Evolutionary conservation across 2,888 invertebrate genomes (phyloP), one percentile per base, ranked within the genome.

Genomic region (Meteorus colon): DNA sequence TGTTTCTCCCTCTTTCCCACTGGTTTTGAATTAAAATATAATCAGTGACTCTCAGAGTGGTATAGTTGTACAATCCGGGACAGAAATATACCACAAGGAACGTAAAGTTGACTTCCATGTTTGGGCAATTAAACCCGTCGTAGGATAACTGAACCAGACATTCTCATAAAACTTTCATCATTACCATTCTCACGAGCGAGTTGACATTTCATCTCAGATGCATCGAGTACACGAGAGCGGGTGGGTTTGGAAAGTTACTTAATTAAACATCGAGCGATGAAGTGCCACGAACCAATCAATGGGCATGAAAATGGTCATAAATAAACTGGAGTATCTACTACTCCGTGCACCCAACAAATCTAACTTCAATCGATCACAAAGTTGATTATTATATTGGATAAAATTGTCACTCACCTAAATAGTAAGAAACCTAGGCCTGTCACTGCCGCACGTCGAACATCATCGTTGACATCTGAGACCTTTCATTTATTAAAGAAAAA

Each of bases 391-490:
- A 63, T 4, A n/a, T 16, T 63, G 10, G n/a, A 63, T 31, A 63
- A 63, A 63, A 63, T 29, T 31, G 1, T 1, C 8, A 87, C 91
- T 90, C 88, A 93, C 93, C 97, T 94, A 92, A 98, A 98, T 79
- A 99, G 92, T 73, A 99, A 93, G 90, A 99, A 99, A 83, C 99
- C 99, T 75, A 99, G 93, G n/a, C 98, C 98, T 12, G 98, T 99
- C 24, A 99, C 99, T 51, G 99, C 99, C 73, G 98, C 98, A 76
- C 99, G 94, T 80, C 99, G 94, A 1, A 99, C 99, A 90, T 99
- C 99, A 88, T 99, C 98, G 88, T 99, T 99, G 0, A 99, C 99
- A 91, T 99, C 99, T 55, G 98, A 98, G 59, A 94, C 93, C 93
- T 93, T 81, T 27, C 4, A 85, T 79, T 81, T n/a, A 76, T 78